Evolutionary conservation across 2,888 invertebrate genomes (phyloP).

Genomic region (Chouioia cunea): DNA sequence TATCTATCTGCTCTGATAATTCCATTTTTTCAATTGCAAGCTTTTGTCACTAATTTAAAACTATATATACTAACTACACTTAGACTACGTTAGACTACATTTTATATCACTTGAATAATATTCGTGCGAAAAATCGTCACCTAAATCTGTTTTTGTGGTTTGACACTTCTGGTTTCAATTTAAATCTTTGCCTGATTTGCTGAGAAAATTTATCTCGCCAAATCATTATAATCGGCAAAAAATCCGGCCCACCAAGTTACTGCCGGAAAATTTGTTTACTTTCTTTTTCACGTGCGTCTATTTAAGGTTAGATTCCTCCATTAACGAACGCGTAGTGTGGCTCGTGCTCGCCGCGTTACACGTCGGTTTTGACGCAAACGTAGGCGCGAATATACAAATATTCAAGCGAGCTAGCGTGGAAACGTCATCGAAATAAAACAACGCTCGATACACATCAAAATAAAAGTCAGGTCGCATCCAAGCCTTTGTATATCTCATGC

Average conservation of each 20-base stretch:
- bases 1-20: background rate
- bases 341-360: too few relatives aligned
- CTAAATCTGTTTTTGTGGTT: constrained; percentile 9
- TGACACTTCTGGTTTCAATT: constrained; percentile 11
- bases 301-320: constrained; percentile 22
- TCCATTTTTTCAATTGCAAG: constrained; percentile 11
- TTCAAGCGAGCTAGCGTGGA: too few relatives aligned
- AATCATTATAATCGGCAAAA: constrained; percentile 30
- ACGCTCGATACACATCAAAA: too few relatives aligned
- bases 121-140: constrained; percentile 15
- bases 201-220: constrained; percentile 32
- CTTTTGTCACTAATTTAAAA: background rate
- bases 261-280: background rate
- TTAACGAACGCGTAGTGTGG: too few relatives aligned
- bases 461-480: too few relatives aligned
- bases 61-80: background rate
- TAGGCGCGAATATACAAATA: too few relatives aligned
- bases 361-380: too few relatives aligned
- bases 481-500: too few relatives aligned
- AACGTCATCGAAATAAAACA: too few relatives aligned
- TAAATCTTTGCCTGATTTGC: constrained; percentile 28
- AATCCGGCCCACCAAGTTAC: background rate
- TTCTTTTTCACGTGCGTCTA: constrained; percentile 24
- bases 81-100: constrained; percentile 13
- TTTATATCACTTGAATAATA: constrained; percentile 2